Evolutionary conservation across 2,888 invertebrate genomes (phyloP).

Genomic region (Lacanobia oleracea): DNA sequence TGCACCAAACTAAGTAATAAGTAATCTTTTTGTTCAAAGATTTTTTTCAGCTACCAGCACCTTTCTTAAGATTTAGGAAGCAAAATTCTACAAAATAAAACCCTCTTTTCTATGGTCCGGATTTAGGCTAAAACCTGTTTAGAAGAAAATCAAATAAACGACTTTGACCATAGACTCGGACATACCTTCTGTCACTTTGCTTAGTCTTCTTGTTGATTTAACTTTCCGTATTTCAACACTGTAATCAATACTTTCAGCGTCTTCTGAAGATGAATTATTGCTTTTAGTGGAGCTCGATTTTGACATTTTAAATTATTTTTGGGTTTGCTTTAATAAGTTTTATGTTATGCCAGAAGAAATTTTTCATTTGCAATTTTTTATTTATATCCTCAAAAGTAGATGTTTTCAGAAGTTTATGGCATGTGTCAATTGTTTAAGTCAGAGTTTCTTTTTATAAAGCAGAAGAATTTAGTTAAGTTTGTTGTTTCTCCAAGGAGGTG

Average conservation of each 20-base stretch:
- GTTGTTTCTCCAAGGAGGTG: too few species aligned
- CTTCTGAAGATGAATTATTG: not conserved
- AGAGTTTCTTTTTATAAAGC: too few species aligned
- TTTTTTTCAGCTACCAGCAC: not conserved
- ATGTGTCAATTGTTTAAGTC: not conserved
- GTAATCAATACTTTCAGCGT: not conserved
- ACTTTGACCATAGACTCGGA: not conserved
- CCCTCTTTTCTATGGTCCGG: not conserved
- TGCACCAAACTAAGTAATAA: not conserved
- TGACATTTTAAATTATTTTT: constrained; percentile 10
- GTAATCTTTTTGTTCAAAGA: not conserved
- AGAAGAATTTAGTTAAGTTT: too few species aligned
- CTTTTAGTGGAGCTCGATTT: not conserved
- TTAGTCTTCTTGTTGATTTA: constrained; percentile 1
- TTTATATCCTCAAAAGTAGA: not conserved
- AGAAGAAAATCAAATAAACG: not conserved
- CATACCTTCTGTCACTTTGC: constrained; percentile 10
- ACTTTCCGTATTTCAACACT: not conserved
- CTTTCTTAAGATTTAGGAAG: not conserved
- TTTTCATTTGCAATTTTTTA: not conserved
- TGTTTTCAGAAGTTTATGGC: not conserved
- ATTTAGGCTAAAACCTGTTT: constrained; percentile 7
- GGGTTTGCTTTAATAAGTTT: constrained; percentile 2
- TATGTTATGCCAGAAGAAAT: not conserved
- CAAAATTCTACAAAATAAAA: not conserved